Evolutionary conservation across 2,797 vertebrate species (phyloP), one percentile per base, ranked within the genome.

Genomic region (Scyliorhinus canicula): DNA sequence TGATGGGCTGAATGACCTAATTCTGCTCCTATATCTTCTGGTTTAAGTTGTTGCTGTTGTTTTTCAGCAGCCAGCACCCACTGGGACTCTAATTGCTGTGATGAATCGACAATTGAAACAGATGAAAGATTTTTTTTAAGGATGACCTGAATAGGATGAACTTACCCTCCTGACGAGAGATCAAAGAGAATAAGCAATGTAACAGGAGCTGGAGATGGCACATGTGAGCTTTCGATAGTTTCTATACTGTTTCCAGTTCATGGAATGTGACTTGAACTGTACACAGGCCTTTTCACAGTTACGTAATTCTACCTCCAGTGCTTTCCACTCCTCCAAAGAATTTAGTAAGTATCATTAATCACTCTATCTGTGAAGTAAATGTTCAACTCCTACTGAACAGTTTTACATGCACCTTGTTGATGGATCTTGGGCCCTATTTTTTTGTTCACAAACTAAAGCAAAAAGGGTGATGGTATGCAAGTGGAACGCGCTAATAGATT

Each of bases 191-290:
- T 65, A 7, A 91, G 11, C 21, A 91, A 91, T 65, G 57, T 40
- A 65, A 65, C 57, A 63, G n/a, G n/a, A 65, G 60, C 40, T 91
- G 19, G n/a, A 65, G 57, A 91, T 44, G 24, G 88, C 57, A 91
- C 57, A 24, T 91, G 88, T 63, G 88, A 91, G 88, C n/a, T n/a
- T 91, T 91, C 40, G 88, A 44, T 91, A n/a, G 88, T 63, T 91
- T 65, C 40, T 60, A 65, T 40, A 44, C n/a, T n/a, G 19, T 91
- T 91, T 91, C 88, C 35, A 91, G n/a, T 44, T 91, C 57, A 65
- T 63, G 60, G 57, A 63, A 63, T 91, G 88, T 44, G 57, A 91
- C 60, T 91, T 91, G 88, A 91, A 91, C 57, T 63, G 40, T 44
- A 91, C 40, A 91, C n/a, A 44, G 40, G 60, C 60, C 57, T 65